Evolutionary conservation across 2,888 invertebrate genomes (phyloP), one percentile per base, ranked within the genome.

Genomic region (Cyclophora albipunctata): DNA sequence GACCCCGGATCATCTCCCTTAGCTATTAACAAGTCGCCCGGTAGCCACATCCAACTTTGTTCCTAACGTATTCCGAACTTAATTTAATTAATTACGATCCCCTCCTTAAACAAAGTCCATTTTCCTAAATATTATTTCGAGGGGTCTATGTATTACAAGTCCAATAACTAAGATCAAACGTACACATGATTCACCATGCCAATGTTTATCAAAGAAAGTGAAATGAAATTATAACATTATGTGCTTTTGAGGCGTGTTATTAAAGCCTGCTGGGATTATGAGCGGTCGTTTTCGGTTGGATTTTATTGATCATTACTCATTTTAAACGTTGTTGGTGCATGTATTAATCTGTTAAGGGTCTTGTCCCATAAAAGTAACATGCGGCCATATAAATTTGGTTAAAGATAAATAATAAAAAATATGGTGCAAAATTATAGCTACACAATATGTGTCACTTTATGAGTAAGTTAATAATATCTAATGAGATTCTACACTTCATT

Each of bases 21-120:
- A 64, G 67, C 79, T 80, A 84, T 81, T 85, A 84, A 78, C 81
- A 79, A 84, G 77, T 81, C 76, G 78, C 78, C 78, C 77, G 71
- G 75, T 75, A 74, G 79, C 81, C 73, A 67, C 75, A 69, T 74
- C 71, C 55, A 84, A 85, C 81, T 84, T 84, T 82, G 81, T 80
- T 80, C 74, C 69, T 75, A 78, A 80, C 83, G 78, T 84, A 84
- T 83, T 80, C 81, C 66, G 76, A 82, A 83, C 84, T 84, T 85
- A 85, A 87, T 85, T 85, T 79, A 87, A 86, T 87, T 86, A 86
- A 85, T 87, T 86, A 85, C 69, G 65, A 63, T 69, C 79, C 84
- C 84, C 78, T 76, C 65, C 63, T 65, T 50, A 46, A 44, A 66
- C 62, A 52, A 62, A 76, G 73, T 81, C 78, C 81, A 83, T 84